A percentile compares a stretch with the other conserved stretches of the same genome.
phyloP scores from a whole-genome alignment of 2,797 vertebrate species.

The Nasua narica region DNA sequence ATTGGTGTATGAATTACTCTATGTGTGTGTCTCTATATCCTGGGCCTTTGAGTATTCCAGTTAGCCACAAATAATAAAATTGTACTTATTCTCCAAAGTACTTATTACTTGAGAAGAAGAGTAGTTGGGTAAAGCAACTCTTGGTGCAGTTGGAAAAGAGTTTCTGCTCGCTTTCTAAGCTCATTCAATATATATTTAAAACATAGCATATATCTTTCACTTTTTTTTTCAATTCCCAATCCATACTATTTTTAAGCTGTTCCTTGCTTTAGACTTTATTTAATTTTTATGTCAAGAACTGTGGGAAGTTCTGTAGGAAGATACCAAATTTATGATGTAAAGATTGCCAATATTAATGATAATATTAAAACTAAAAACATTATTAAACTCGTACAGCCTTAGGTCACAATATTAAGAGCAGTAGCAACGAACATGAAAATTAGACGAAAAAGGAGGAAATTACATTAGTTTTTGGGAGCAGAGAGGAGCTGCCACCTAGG shows the following conservation, averaged over 20 bases:
- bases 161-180: conserved; percentile 22
- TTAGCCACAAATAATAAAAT: not conserved
- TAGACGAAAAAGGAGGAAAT: conserved; percentile 50
- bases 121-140: not conserved
- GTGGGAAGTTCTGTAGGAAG: not conserved
- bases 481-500: conserved; percentile 11
- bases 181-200: conserved; percentile 22
- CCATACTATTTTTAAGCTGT: not conserved
- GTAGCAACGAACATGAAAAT: conserved; percentile 56
- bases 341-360: conserved; percentile 35
- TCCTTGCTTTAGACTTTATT: not conserved
- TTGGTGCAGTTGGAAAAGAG: not conserved
- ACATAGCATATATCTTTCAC: not conserved
- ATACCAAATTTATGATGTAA: conserved; percentile 20
- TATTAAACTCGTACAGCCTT: conserved; percentile 38
- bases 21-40: not conserved
- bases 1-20: not conserved
- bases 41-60: not conserved
- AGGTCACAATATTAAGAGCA: conserved; percentile 43
- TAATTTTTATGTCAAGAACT: conserved; percentile 3
- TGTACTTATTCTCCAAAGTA: not conserved
- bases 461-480: conserved; percentile 44
- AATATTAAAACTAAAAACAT: conserved; percentile 51
- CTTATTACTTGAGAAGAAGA: not conserved
- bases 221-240: conserved; percentile 7